Evolutionary conservation across 1,140 invertebrate species (phyloP).

Genomic region (Drosophila burlai): DNA sequence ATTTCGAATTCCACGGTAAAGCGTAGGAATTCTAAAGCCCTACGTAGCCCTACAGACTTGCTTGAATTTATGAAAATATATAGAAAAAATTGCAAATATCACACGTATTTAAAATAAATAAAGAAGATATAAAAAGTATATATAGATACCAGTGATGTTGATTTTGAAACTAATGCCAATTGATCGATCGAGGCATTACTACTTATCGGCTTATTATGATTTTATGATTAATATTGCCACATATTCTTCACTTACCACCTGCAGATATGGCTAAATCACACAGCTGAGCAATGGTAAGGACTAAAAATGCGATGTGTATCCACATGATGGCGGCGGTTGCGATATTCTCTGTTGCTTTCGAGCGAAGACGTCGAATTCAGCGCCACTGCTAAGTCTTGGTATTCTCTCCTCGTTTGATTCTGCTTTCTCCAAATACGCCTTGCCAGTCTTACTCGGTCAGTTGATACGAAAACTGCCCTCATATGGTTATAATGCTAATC

Average conservation of each 20-base stretch:
- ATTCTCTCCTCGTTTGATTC: slow-evolving; percentile 41
- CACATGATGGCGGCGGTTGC: slow-evolving; percentile 69
- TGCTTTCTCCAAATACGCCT: slow-evolving; percentile 18
- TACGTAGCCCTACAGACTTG: slow-evolving; percentile 53
- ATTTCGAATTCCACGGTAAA: slow-evolving; percentile 88
- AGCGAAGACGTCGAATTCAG: slow-evolving; percentile 34
- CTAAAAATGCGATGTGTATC: slow-evolving; percentile 49
- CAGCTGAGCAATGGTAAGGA: slow-evolving; percentile 65
- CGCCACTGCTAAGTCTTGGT: slow-evolving; percentile 44
- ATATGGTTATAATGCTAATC: slow-evolving; percentile 31
- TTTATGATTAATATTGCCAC: not conserved
- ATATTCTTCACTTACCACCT: slow-evolving; percentile 59
- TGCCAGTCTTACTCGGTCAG: slow-evolving; percentile 23
- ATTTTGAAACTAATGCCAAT: not conserved
- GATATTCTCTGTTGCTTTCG: slow-evolving; percentile 28
- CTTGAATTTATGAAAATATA: not conserved
- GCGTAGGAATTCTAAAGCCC: slow-evolving; percentile 93
- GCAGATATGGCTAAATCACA: slow-evolving; percentile 60
- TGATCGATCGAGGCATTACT: not conserved
- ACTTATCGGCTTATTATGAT: not conserved
- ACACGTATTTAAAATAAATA: not conserved
- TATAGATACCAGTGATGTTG: too few species aligned
- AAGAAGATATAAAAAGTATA: too few species aligned
- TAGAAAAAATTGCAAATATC: too few species aligned
- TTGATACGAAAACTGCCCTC: slow-evolving; percentile 28